Percentiles rank a stretch among this genome's conserved stretches.
Evolutionary conservation across 2,797 vertebrate species (phyloP).

Genomic region (Ataeniobius toweri): DNA sequence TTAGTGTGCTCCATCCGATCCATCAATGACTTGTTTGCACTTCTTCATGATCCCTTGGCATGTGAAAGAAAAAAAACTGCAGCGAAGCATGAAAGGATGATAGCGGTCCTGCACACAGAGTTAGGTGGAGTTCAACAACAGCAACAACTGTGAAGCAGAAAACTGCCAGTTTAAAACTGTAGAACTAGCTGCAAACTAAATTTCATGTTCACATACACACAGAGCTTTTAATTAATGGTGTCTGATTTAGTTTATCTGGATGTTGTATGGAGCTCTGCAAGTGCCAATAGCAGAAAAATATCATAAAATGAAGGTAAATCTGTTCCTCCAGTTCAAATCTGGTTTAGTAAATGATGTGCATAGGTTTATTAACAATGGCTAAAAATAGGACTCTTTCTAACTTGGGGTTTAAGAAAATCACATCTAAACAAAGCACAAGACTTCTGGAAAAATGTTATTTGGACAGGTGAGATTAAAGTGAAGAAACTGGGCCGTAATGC

Average conservation of each 20-base stretch:
- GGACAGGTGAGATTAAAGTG: too few species aligned
- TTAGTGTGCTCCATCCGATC: conserved; percentile 68
- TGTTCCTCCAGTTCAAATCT: background rate
- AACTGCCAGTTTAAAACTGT: conserved; percentile 33
- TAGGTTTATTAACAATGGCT: background rate
- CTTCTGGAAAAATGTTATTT: too few species aligned
- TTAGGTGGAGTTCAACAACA: background rate
- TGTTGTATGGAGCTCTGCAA: background rate
- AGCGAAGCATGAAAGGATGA: conserved; percentile 37
- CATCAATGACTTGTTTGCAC: conserved; percentile 77
- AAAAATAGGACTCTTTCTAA: background rate
- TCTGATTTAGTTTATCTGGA: background rate
- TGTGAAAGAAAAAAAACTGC: conserved; percentile 18
- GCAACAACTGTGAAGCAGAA: background rate
- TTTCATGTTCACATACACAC: too few species aligned
- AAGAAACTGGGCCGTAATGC: too few species aligned
- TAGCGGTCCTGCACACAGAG: conserved; percentile 37
- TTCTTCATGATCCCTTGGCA: conserved; percentile 57
- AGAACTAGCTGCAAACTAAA: background rate
- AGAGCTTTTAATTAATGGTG: background rate
- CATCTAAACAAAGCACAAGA: too few species aligned
- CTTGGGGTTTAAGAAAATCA: background rate
- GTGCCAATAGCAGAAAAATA: background rate
- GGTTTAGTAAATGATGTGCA: background rate
- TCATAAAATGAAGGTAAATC: too few species aligned